Evolutionary conservation across 2,113 vertebrate species (phyloP).

Genomic region (Emberiza fucata): DNA sequence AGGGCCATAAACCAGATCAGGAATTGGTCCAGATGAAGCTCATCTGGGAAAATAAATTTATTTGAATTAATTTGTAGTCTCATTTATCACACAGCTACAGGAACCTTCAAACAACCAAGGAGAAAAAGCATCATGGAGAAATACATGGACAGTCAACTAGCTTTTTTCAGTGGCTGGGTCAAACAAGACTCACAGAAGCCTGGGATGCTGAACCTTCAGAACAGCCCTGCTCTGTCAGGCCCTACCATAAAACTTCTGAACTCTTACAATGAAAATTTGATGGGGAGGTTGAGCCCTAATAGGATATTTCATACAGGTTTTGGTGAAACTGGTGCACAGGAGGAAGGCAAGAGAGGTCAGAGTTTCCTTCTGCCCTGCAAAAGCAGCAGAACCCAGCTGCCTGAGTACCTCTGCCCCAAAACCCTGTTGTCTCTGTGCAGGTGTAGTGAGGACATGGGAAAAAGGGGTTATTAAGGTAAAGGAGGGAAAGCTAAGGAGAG

Average conservation of each 20-base stretch:
- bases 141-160: neutral
- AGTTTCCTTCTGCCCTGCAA: neutral
- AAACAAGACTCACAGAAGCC: neutral
- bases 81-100: neutral
- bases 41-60: neutral
- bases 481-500: neutral
- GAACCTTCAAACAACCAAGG: neutral
- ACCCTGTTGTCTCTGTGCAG: accelerated
- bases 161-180: neutral
- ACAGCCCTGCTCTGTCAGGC: neutral
- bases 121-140: neutral
- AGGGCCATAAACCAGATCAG: neutral
- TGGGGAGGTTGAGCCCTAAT: neutral
- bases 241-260: neutral
- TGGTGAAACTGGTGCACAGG: neutral
- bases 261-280: neutral
- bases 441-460: neutral
- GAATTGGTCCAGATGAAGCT: neutral
- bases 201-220: neutral
- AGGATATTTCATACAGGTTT: neutral
- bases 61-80: neutral
- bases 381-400: neutral
- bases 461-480: neutral
- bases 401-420: neutral
- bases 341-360: neutral